Conservation (phyloP, 2,888 invertebrate species). For the Lepidonotus clava region DNA sequence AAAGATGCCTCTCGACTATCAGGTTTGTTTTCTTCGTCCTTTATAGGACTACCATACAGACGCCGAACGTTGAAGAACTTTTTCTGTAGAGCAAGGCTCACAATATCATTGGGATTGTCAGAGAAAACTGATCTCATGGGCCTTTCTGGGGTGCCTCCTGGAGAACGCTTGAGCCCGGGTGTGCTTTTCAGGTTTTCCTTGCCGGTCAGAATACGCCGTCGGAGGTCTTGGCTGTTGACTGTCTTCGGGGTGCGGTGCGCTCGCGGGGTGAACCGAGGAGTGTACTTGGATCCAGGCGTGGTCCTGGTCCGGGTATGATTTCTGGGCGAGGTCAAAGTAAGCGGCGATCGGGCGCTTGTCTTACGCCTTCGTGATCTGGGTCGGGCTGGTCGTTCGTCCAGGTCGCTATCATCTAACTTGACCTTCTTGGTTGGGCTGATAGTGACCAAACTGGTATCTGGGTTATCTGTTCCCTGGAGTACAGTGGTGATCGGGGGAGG, state of each 20-base stretch:
- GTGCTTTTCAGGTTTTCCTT: conserved; percentile 45
- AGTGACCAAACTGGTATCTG: neutral
- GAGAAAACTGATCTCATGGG: neutral
- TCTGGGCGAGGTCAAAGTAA: neutral
- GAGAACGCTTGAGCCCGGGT: conserved; percentile 33
- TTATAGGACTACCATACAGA: conserved; percentile 7
- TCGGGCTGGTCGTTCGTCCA: neutral
- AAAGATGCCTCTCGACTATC: conserved; percentile 22
- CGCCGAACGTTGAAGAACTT: conserved; percentile 43
- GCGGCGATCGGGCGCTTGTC: neutral
- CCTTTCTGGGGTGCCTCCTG: conserved; percentile 50
- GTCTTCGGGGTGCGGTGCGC: neutral
- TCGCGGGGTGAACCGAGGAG: neutral
- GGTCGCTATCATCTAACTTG: conserved; percentile 22
- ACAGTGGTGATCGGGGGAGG: neutral
- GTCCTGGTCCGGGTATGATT: neutral
- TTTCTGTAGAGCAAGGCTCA: conserved; percentile 31
- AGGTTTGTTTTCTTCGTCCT: neutral
- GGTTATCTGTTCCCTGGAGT: neutral
- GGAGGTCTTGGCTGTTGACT: neutral
- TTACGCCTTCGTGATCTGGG: conserved; percentile 15
- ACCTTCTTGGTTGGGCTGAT: neutral
- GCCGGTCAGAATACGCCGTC: conserved; percentile 9
- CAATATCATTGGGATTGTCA: conserved; percentile 2
- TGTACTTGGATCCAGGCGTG: conserved; percentile 6